Percentiles rank a stretch among this genome's conserved stretches.
phyloP scores from a whole-genome alignment of 2,113 vertebrate species.

The Aythya baeri region DNA sequence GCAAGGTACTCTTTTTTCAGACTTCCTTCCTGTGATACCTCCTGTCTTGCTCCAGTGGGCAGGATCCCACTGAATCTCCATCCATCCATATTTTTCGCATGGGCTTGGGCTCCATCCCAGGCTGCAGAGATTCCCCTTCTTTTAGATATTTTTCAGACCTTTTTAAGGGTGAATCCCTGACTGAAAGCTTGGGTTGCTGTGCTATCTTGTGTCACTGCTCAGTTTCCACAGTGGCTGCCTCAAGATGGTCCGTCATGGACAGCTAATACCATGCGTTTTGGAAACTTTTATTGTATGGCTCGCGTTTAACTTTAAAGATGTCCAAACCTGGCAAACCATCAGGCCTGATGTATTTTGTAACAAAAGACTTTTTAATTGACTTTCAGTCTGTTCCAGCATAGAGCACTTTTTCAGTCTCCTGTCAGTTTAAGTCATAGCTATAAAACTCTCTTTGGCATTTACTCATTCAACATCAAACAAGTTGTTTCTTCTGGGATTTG shows the following conservation, averaged over 20 bases:
- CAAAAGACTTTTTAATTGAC: slow-evolving; percentile 50
- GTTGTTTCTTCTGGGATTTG: slow-evolving; percentile 43
- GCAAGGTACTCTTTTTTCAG: neutral
- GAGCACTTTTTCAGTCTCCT: slow-evolving; percentile 32
- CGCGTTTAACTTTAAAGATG: neutral
- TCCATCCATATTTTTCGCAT: slow-evolving; percentile 23
- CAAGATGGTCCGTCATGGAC: neutral
- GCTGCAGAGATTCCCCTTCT: slow-evolving; percentile 16
- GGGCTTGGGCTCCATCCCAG: neutral
- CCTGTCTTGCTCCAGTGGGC: neutral
- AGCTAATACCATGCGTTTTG: neutral
- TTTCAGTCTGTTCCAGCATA: slow-evolving; percentile 34
- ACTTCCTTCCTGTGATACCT: slow-evolving; percentile 32
- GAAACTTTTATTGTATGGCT: neutral
- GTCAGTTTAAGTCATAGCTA: slow-evolving; percentile 21
- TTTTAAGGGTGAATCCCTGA: neutral
- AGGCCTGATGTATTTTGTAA: slow-evolving; percentile 1
- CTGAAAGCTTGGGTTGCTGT: neutral
- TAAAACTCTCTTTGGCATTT: neutral
- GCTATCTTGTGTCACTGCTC: neutral
- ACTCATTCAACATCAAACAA: neutral
- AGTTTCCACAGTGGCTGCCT: neutral
- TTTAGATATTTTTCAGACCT: neutral
- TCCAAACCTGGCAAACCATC: slow-evolving; percentile 4
- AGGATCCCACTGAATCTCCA: neutral